Evolutionary conservation across 2,797 vertebrate species (phyloP).

Genomic region (Streptopelia turtur): DNA sequence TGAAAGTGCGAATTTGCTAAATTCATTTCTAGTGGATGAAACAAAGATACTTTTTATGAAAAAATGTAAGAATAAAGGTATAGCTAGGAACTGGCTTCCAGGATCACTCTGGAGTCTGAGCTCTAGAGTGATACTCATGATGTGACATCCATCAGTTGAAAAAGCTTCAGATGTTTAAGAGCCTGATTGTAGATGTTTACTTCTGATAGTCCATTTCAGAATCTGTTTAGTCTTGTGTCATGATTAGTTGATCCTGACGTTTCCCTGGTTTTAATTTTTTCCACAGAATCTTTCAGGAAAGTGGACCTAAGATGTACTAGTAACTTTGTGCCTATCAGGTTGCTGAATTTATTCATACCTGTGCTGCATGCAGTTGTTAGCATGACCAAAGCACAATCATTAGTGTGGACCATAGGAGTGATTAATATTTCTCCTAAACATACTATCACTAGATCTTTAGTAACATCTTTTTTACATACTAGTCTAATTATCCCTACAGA

Average conservation of each 20-base stretch:
- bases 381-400: neutral
- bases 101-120: neutral
- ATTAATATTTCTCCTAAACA: neutral
- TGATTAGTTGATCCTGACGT: neutral
- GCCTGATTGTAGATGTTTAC: neutral
- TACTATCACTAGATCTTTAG: neutral
- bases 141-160: neutral
- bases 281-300: neutral
- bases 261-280: neutral
- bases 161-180: neutral
- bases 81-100: neutral
- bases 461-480: slow-evolving; percentile 19
- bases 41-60: neutral
- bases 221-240: neutral
- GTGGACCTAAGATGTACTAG: neutral
- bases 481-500: slow-evolving; percentile 30
- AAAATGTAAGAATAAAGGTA: neutral
- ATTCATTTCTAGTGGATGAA: neutral
- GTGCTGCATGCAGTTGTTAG: neutral
- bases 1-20: neutral
- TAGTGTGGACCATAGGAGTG: neutral
- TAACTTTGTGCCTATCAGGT: neutral
- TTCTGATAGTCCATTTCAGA: neutral
- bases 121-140: neutral
- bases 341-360: neutral